A percentile compares a stretch with the other conserved stretches of the same genome.
phyloP scores from a whole-genome alignment of 1,140 invertebrate species.

The Asbolus verrucosus region DNA sequence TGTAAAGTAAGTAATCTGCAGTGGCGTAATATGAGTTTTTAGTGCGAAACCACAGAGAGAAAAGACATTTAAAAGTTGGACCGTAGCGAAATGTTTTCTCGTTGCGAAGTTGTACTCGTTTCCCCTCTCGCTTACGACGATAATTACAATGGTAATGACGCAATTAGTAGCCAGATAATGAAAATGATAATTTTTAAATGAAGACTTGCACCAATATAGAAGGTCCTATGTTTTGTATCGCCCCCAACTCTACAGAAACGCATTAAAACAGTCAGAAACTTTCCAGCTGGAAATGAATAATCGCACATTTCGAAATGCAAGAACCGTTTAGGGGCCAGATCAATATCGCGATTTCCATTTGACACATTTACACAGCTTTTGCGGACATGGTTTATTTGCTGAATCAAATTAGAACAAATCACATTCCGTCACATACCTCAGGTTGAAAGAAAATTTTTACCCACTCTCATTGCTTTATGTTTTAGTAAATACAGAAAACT shows the following conservation, averaged over 20 bases:
- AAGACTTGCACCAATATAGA: conserved; percentile 51
- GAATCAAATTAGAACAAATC: background rate
- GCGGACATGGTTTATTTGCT: background rate
- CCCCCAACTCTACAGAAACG: conserved; percentile 35
- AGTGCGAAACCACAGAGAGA: conserved; percentile 46
- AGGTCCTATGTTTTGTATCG: conserved; percentile 43
- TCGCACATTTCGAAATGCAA: conserved; percentile 4
- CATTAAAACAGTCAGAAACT: conserved; percentile 19
- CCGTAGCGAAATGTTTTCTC: conserved; percentile 32
- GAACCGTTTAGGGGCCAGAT: background rate
- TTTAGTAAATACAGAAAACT: no score
- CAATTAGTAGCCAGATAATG: conserved; percentile 58
- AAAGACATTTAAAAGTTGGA: conserved; percentile 47
- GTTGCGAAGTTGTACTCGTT: conserved; percentile 47
- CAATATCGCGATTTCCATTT: conserved; percentile 16
- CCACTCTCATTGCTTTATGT: no score
- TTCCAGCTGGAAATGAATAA: conserved; percentile 29
- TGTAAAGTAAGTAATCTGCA: conserved; percentile 50
- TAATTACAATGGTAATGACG: conserved; percentile 57
- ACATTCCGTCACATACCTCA: no score
- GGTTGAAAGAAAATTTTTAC: no score
- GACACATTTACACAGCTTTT: conserved; percentile 9
- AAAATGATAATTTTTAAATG: conserved; percentile 58
- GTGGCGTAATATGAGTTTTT: conserved; percentile 41
- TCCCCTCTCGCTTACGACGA: conserved; percentile 51